Evolutionary conservation across 2,113 vertebrate species (phyloP).

Genomic region (Lophotis ruficrista): DNA sequence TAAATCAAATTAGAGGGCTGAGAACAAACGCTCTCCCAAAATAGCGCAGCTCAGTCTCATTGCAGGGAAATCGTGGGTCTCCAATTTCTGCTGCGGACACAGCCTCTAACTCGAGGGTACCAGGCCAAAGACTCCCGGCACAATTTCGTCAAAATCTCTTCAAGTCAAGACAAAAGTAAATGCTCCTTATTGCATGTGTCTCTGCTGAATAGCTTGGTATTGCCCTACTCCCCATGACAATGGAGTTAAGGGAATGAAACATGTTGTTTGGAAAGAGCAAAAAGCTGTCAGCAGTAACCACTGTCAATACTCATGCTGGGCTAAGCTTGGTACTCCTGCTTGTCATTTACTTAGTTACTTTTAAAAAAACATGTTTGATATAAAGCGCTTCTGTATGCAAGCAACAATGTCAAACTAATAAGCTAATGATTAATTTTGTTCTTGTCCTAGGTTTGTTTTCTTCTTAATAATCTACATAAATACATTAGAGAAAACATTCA

Average conservation of each 20-base stretch:
- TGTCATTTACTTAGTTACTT: conserved; percentile 63
- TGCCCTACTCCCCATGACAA: conserved; percentile 56
- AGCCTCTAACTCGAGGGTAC: neutral
- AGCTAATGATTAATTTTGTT: conserved; percentile 51
- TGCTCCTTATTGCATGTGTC: neutral
- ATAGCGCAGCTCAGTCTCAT: neutral
- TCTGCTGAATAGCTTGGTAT: conserved; percentile 41
- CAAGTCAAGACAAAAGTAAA: conserved; percentile 41
- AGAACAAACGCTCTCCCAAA: neutral
- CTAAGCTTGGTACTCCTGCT: conserved; percentile 39
- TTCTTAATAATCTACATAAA: conserved; percentile 38
- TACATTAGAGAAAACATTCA: conserved; percentile 10
- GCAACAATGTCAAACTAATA: conserved; percentile 44
- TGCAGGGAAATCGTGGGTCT: neutral
- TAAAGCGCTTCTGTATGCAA: neutral
- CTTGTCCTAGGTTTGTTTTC: conserved; percentile 57
- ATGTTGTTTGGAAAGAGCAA: conserved; percentile 64
- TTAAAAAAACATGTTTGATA: conserved; percentile 26
- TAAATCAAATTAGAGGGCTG: neutral
- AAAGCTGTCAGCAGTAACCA: conserved; percentile 64
- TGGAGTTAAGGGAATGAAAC: conserved; percentile 64
- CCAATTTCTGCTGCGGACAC: neutral
- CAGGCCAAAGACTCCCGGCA: conserved; percentile 12
- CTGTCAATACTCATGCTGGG: conserved; percentile 57
- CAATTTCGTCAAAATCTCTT: conserved; percentile 40